Evolutionary conservation across 2,113 vertebrate species (phyloP).

Genomic region (Hippocampus zosterae): DNA sequence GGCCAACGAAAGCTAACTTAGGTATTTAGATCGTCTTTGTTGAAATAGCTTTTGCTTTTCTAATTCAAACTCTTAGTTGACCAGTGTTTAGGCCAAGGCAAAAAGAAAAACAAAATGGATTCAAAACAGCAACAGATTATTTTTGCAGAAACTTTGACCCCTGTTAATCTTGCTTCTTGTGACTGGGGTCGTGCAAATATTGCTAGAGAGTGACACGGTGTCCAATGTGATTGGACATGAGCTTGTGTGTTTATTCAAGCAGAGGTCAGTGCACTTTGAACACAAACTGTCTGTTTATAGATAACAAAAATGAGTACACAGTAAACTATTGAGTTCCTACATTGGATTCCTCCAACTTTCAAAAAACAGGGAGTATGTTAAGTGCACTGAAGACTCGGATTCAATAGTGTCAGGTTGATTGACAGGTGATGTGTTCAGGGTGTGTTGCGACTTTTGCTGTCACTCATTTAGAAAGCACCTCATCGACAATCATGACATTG

Average conservation of each 20-base stretch:
- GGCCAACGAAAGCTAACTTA: conserved; percentile 8
- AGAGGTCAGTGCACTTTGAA: conserved; percentile 47
- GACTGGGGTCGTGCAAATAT: conserved; percentile 63
- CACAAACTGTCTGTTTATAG: conserved; percentile 28
- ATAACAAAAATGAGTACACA: conserved; percentile 5
- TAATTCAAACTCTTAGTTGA: not conserved
- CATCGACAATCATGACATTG: too few species aligned
- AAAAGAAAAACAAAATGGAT: conserved; percentile 15
- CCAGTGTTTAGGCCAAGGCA: not conserved
- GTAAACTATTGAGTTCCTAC: conserved; percentile 18
- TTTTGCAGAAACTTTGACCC: conserved; percentile 59
- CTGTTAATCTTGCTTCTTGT: conserved; percentile 47
- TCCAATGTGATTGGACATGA: conserved; percentile 47
- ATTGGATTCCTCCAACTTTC: not conserved
- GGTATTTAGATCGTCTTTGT: not conserved
- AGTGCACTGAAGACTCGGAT: not conserved
- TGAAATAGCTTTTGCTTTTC: not conserved
- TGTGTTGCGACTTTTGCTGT: too few species aligned
- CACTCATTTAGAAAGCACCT: too few species aligned
- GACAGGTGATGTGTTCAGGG: not conserved
- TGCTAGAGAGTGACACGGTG: conserved; percentile 33
- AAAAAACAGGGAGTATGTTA: not conserved
- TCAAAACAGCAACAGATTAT: conserved; percentile 45
- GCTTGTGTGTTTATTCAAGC: conserved; percentile 36
- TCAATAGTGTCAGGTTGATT: not conserved